Base-by-base conservation (phyloP, 2,113 vertebrate genomes). In the Raja brachyura region DNA sequence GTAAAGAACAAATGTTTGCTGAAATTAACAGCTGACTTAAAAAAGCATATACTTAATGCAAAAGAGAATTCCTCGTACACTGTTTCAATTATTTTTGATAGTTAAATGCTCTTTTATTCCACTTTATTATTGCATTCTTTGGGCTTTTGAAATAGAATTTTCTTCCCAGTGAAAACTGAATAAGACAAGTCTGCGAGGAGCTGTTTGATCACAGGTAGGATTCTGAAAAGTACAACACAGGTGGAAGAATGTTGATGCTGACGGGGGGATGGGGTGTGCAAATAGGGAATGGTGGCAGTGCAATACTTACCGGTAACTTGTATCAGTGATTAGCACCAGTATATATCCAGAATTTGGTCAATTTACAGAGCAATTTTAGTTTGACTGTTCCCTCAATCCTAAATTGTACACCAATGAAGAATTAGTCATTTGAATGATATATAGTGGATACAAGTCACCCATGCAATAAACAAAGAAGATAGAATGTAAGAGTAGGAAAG, bases 61-160 rank as follows among this genome's bases (percentile, higher is more conserved):
- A 83, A 86, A 59, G 25, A 86, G 11, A 86, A 63, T 31, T 86
- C 56, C 56, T 63, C 13, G 56, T 63, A 4, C 28, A 7, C 59
- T 86, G 83, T 56, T 86, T 63, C 56, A 63, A 81, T 86, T 86
- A 86, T 86, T 86, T n/a, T 63, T 63, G 25, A 63, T 63, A 59
- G 28, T 31, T 14, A 22, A 56, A 28, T 59, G 79, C 22, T 61
- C 28, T 86, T 63, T 86, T 63, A 86, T 61, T 81, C 56, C 5
- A 61, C 18, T 63, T 28, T 28, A 63, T n/a, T 63, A 86, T 63
- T 63, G 13, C 61, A 85, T n/a, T 85, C 81, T 11, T 85, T 3
- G 56, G 81, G 13, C 61, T 59, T 81, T 78, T 79, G 22, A 81
- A 48, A 81, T 13, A 61, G 25, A 48, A 11, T 85, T 59, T 14